A percentile compares a stretch with the other conserved stretches of the same genome.
phyloP scores from a whole-genome alignment of 2,888 invertebrate genomes.

The Cheiracanthium punctorium region DNA sequence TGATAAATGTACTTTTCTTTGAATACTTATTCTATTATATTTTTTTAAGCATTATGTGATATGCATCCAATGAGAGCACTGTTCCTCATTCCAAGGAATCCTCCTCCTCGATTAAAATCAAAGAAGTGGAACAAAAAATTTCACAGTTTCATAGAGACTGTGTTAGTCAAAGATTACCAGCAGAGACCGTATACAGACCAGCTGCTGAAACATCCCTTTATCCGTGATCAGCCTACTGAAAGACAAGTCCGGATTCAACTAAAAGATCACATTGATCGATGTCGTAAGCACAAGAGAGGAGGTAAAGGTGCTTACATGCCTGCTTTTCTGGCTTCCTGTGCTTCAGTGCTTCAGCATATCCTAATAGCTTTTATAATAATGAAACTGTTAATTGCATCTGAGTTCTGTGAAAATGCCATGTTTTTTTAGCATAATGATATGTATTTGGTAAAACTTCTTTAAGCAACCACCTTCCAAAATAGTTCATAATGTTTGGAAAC shows the following conservation, averaged over 20 bases:
- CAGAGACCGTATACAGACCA: constrained; percentile 99
- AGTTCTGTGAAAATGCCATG: neutral
- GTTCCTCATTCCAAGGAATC: constrained; percentile 98
- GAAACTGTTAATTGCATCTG: neutral
- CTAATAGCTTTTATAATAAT: neutral
- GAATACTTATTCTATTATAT: too few relatives aligned
- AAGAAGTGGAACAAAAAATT: constrained; percentile 87
- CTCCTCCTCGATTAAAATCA: constrained; percentile 96
- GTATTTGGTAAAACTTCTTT: too few relatives aligned
- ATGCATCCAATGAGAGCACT: constrained; percentile 99
- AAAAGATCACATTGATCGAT: constrained; percentile 98
- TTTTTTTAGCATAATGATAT: neutral
- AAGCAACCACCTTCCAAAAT: too few relatives aligned
- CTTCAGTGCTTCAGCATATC: neutral
- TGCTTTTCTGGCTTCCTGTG: neutral
- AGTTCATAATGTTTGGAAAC: too few relatives aligned
- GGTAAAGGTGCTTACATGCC: constrained; percentile 47
- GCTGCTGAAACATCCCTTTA: constrained; percentile 96
- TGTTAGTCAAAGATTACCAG: constrained; percentile 98
- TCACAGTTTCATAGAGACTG: constrained; percentile 94
- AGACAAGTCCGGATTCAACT: constrained; percentile 97
- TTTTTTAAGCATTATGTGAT: constrained; percentile 88
- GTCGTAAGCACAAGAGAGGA: constrained; percentile 86
- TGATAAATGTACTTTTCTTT: too few relatives aligned
- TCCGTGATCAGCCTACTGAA: constrained; percentile 98